Base-by-base conservation (phyloP, 2,888 invertebrate species). In the Brachyopa scutellaris region DNA sequence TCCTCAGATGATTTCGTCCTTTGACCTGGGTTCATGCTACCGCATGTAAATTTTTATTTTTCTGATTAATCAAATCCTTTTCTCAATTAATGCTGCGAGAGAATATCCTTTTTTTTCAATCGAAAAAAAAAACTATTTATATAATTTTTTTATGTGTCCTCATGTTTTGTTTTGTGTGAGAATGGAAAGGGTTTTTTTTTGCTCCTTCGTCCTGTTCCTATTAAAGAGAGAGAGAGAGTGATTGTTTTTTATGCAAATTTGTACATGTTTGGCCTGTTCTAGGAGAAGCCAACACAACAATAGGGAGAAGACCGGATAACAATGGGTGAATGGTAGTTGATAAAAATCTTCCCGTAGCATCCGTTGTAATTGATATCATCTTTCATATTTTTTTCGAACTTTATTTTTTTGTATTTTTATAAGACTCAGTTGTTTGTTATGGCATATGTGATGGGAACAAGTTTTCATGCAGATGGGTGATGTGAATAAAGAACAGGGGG, bases 281-380 rank as follows among this genome's bases (percentile, higher is more conserved):
- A 66, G 72, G 59, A 72, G 57, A 57, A 26, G 53, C 29, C 21
- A 19, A 6, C n/a, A 17, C 40, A 76, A 82, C 80, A 82, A 82
- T 76, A 42, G 61, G 45, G 57, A 47, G 49, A 47, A 17, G 33
- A 57, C 49, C 19, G 64, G 55, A 21, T 79, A 67, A 73, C 73
- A 74, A 76, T 82, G 64, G 76, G 55, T 61, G 70, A 77, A 59
- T 74, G 70, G 40, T 59, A 40, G 79, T 23, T 67, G 79, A 79
- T 82, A 82, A 66, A 70, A 82, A 82, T 82, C 77, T 59, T 72
- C 77, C 70, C 59, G 76, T 47, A 76, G 64, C 76, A 70, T 80
- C 80, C 80, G 57, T 53, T 82, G 82, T 77, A 82, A 82, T 82
- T 82, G 82, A 82, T 82, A 82, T 82, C 82, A 82, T 82, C 82